Evolutionary conservation across 1,140 invertebrate species (phyloP).

Genomic region (Mactra quadrangularis): DNA sequence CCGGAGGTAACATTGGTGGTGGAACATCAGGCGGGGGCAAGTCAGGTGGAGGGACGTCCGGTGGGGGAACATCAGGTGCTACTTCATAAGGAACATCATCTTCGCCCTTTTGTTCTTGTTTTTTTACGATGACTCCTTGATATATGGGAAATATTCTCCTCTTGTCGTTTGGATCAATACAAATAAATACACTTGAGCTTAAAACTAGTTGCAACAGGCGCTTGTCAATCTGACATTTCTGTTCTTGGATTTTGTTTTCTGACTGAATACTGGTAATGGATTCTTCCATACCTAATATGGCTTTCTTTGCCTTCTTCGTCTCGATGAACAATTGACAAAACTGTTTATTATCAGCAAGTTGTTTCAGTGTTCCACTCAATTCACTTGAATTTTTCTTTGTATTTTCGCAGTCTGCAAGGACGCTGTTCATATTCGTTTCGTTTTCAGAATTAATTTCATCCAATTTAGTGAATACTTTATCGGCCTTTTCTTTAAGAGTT

Average conservation of each 20-base stretch:
- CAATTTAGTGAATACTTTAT: conserved; percentile 11
- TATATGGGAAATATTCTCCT: conserved; percentile 4
- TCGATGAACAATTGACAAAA: conserved; percentile 11
- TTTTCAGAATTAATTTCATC: conserved; percentile 18
- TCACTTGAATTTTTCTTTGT: background rate
- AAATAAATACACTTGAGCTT: conserved; percentile 16
- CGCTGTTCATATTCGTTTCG: background rate
- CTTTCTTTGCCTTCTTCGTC: conserved; percentile 4
- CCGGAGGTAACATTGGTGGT: conserved; percentile 1
- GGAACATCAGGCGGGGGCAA: background rate
- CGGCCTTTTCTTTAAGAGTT: conserved; percentile 2
- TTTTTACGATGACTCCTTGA: background rate
- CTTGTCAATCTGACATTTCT: conserved; percentile 28
- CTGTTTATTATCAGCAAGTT: conserved; percentile 12
- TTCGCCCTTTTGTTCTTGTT: background rate
- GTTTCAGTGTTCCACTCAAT: background rate
- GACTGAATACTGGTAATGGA: background rate
- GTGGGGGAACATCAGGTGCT: background rate
- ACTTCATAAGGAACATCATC: conserved; percentile 2
- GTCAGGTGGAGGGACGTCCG: conserved; percentile 1
- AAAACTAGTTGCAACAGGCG: background rate
- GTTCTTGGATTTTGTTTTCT: background rate
- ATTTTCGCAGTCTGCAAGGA: background rate
- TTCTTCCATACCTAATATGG: background rate
- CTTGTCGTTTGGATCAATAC: conserved; percentile 22